Conservation (phyloP, 2,113 vertebrate species). For the Pterocles burchelli region DNA sequence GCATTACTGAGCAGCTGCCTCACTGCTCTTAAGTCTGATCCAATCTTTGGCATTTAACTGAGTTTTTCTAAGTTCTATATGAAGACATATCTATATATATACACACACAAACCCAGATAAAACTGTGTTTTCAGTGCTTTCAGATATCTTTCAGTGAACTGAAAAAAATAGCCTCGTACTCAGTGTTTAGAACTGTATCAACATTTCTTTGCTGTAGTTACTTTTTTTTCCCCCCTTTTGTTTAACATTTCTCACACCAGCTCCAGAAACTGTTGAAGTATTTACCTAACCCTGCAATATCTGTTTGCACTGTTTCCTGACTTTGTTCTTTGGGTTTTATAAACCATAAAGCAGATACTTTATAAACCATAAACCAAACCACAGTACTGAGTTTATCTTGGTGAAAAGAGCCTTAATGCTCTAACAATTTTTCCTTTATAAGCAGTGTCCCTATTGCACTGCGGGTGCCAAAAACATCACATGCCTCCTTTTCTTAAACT, state of each 20-base stretch:
- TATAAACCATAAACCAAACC: conserved; percentile 5
- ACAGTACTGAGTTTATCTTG: not conserved
- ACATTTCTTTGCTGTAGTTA: conserved; percentile 2
- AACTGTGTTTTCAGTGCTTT: not conserved
- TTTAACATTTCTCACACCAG: not conserved
- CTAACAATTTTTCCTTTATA: conserved; percentile 42
- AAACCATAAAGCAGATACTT: conserved; percentile 31
- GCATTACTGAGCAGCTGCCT: not conserved
- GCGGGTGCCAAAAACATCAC: not conserved
- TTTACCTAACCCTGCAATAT: conserved; percentile 13
- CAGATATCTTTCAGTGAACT: not conserved
- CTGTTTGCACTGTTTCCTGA: conserved; percentile 1
- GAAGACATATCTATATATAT: not conserved
- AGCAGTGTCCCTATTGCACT: not conserved
- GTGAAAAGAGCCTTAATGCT: not conserved
- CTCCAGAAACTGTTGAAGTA: not conserved
- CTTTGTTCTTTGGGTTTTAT: not conserved
- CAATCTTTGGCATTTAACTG: not conserved
- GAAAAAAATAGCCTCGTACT: not conserved
- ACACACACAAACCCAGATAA: not conserved
- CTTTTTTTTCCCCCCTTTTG: not conserved
- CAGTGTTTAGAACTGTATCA: not conserved
- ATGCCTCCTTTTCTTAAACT: conserved; percentile 24
- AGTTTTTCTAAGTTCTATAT: not conserved
- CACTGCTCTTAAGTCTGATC: not conserved